These are phyloP conservation scores for Mico argentatus DNA, from an alignment of 2,797 vertebrate genomes.

Conservation along the genomic window DNA sequence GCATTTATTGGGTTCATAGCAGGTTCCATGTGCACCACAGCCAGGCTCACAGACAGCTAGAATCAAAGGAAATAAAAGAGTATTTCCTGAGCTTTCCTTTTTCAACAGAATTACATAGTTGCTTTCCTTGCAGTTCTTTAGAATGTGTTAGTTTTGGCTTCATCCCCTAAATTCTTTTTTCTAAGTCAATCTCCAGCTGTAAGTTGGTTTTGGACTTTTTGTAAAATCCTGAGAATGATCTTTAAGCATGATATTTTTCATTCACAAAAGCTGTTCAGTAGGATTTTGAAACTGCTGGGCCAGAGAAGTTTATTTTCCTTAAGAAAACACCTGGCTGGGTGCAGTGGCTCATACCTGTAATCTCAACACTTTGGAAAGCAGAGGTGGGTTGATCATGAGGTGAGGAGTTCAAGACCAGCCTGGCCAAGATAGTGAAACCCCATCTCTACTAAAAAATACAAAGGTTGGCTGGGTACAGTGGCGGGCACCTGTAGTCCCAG, in stretches of 20 bases:
- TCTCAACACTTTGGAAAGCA: not conserved
- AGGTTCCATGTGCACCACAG: slow-evolving; percentile 90
- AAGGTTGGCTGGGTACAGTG: not conserved
- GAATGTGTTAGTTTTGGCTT: slow-evolving; percentile 48
- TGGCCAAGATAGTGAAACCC: not conserved
- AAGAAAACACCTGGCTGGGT: not conserved
- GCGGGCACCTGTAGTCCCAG: not conserved
- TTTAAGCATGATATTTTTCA: not conserved
- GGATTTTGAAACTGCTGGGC: not conserved
- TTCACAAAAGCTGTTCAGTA: not conserved
- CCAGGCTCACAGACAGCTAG: slow-evolving; percentile 91
- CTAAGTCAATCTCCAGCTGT: not conserved
- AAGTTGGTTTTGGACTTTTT: not conserved
- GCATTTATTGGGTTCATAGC: slow-evolving; percentile 91
- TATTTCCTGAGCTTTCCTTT: slow-evolving; percentile 36
- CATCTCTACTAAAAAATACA: not conserved
- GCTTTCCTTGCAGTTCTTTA: slow-evolving; percentile 46
- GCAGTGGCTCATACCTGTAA: not conserved
- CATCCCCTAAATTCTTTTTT: not conserved
- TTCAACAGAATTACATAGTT: not conserved
- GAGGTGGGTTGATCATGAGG: not conserved
- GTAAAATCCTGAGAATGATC: not conserved
- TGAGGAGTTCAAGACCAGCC: not conserved
- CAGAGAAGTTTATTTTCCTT: slow-evolving; percentile 14
- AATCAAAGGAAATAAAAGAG: slow-evolving; percentile 12